phyloP scores from a whole-genome alignment of 2,113 vertebrate genomes.

The Synodontis membranacea region DNA sequence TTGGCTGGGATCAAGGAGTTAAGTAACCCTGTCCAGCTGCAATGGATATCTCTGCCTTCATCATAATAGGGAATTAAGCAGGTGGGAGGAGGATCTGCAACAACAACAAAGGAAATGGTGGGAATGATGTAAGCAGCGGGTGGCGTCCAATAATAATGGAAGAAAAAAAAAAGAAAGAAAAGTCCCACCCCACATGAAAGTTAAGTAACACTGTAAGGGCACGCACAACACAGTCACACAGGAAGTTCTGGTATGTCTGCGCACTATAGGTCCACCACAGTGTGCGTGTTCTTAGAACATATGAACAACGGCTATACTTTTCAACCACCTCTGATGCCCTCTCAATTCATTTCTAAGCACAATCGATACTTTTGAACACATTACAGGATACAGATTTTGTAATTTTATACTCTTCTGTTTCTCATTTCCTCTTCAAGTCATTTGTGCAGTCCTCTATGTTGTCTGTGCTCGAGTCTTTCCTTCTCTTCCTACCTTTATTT shows the following conservation, averaged over 20 bases:
- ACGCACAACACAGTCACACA: not conserved
- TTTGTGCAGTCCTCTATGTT: not conserved
- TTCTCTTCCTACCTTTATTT: not conserved
- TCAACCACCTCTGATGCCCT: not conserved
- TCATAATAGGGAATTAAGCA: constrained; percentile 55
- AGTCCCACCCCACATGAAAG: not conserved
- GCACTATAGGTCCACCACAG: not conserved
- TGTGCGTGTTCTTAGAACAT: not conserved
- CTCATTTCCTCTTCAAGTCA: not conserved
- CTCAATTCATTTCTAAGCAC: not conserved
- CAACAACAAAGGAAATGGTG: not conserved
- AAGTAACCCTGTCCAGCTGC: constrained; percentile 54
- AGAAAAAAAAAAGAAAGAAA: not conserved
- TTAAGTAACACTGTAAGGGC: not conserved
- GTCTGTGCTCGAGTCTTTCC: not conserved
- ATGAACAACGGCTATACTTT: not conserved
- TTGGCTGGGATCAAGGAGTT: constrained; percentile 20
- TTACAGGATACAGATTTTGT: not conserved
- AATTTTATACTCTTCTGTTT: not conserved
- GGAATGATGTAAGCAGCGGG: not conserved
- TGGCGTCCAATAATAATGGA: not conserved
- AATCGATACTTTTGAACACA: not conserved
- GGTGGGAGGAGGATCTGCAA: constrained; percentile 52
- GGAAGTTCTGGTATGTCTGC: constrained; percentile 15
- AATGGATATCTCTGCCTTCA: constrained; percentile 53